phyloP scores from a whole-genome alignment of 2,797 vertebrate genomes.

The Prionace glauca region DNA sequence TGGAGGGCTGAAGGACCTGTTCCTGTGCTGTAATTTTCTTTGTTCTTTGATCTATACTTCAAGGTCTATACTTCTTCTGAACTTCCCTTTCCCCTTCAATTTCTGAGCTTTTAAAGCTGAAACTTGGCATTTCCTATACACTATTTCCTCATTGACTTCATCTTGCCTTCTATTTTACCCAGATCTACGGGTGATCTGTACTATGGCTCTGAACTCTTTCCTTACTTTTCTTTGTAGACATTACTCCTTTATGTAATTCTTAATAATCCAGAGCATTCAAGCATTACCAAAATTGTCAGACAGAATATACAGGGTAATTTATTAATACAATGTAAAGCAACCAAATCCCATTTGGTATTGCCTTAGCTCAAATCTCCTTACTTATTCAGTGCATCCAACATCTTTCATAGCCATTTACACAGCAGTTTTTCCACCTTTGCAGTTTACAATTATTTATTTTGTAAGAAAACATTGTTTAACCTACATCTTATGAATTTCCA shows the following conservation, averaged over 20 bases:
- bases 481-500: not conserved
- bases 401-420: not conserved
- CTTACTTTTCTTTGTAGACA: not conserved
- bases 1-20: too few species aligned
- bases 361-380: not conserved
- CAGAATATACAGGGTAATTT: not conserved
- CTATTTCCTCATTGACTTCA: not conserved
- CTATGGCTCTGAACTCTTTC: not conserved
- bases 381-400: not conserved
- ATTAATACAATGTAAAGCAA: not conserved
- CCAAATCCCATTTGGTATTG: not conserved
- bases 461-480: not conserved
- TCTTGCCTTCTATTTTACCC: not conserved
- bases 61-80: not conserved
- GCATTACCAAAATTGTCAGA: not conserved
- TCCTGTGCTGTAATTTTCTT: too few species aligned
- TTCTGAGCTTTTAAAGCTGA: not conserved
- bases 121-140: not conserved
- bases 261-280: not conserved
- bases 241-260: not conserved
- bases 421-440: not conserved
- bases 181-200: not conserved
- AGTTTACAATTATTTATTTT: not conserved
- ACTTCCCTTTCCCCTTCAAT: not conserved
- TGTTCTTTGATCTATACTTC: not conserved